These are phyloP conservation scores for Oxygymnocypris stewartii DNA, from an alignment of 2,113 vertebrate species.

Conservation along the genomic window DNA sequence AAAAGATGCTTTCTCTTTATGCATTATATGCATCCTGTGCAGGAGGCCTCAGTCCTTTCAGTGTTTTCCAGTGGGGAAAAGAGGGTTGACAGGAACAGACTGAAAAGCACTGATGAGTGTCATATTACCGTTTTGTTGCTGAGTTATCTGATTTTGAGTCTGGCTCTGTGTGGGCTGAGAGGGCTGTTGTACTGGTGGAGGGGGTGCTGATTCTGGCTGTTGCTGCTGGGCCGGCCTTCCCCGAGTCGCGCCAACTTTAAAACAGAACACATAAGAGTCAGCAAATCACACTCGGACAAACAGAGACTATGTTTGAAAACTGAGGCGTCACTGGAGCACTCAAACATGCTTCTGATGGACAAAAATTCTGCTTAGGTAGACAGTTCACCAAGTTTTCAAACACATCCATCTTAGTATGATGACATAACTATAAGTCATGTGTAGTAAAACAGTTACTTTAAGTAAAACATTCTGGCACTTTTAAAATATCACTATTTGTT, in stretches of 20 bases:
- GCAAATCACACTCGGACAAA: background rate
- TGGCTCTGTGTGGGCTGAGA: conserved; percentile 67
- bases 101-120: conserved; percentile 7
- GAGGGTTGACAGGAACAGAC: conserved; percentile 12
- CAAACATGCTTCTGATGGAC: background rate
- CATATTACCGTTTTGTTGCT: conserved; percentile 89
- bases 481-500: background rate
- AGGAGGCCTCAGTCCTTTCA: background rate
- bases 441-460: background rate
- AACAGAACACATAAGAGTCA: conserved; percentile 45
- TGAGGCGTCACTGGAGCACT: background rate
- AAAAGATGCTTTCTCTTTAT: background rate
- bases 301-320: background rate
- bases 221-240: conserved; percentile 83
- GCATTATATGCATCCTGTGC: conserved; percentile 10
- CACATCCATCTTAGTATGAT: background rate
- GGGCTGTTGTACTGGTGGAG: conserved; percentile 72
- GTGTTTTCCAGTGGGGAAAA: background rate
- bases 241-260: conserved; percentile 83
- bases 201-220: conserved; percentile 77
- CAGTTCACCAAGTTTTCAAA: background rate
- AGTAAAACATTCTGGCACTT: background rate
- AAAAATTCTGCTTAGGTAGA: background rate
- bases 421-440: background rate
- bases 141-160: conserved; percentile 76